Base-by-base conservation (phyloP, 92 coral and sea anemone species). In the Meandrina meandrites region DNA sequence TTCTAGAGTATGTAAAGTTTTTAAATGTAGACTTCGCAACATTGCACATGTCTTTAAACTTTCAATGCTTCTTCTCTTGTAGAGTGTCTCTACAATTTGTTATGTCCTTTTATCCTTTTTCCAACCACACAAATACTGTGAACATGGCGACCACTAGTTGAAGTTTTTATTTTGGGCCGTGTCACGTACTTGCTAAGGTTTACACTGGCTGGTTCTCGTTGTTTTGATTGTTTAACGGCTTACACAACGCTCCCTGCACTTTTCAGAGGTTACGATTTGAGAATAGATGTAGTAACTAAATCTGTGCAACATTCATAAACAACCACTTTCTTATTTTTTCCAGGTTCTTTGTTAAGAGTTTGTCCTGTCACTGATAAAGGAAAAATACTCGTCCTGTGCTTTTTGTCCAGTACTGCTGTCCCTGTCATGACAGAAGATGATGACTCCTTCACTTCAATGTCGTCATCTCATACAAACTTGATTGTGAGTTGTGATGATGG, bases 401-500 rank as follows among this genome's bases (percentile, higher is more conserved):
- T 93, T 81, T 85, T 94, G 81, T 86, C 96, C 17, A 89, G 96
- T 82, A 86, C 87, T 67, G 84, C 87, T 16, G 86, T 75, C 15
- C 92, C 91, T 72, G 66, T 82, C 21, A 54, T 60, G 81, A 53
- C 79, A 60, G 93, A 93, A 18, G 94, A 89, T 56, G 85, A 75
- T 18, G 90, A 71, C 2, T 27, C 88, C 0, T 83, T 80, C 28
- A 73, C 86, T 1, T 91, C 88, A 31, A 31, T 68, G 66, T 62
- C 93, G 1, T 57, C 95, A 74, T 80, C 96, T 19, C 28, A 64
- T 24, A 94, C 90, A 27, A 91, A 94, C 56, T 90, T 94, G 32
- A 94, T 92, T 27, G 96, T 94, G 53, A 92, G 96, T 32, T 94
- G 98, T 82, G 94, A 91, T 74, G 96, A 94, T 78, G 98, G 96